Conservation (phyloP, 2,888 invertebrate genomes). For the Epinotia demarniana region DNA sequence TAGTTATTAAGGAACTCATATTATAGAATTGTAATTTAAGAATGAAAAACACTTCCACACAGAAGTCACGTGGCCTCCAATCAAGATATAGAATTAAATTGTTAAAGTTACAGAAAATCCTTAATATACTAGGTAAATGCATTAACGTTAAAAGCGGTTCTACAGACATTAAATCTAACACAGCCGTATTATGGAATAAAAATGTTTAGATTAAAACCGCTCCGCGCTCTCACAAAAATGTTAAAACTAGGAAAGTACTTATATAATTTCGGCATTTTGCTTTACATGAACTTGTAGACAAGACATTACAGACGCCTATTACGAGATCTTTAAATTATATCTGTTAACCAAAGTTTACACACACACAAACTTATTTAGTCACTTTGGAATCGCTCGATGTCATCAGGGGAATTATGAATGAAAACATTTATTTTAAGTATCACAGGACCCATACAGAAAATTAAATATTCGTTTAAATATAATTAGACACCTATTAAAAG, state of each 20-base stretch:
- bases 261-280: neutral
- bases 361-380: neutral
- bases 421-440: no score
- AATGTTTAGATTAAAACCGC: conserved; percentile 33
- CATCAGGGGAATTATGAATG: no score
- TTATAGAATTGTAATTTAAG: neutral
- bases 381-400: neutral
- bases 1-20: no score
- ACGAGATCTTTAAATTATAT: neutral
- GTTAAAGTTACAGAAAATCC: conserved; percentile 10
- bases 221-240: neutral
- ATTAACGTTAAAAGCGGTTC: conserved; percentile 36
- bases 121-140: conserved; percentile 40
- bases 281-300: neutral
- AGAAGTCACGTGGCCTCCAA: conserved; percentile 3
- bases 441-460: no score
- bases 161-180: conserved; percentile 46
- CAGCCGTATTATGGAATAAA: conserved; percentile 47
- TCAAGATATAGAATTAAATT: neutral
- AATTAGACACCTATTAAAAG: no score
- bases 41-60: neutral
- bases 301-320: neutral
- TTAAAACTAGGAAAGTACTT: neutral
- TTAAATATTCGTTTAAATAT: no score
- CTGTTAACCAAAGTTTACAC: neutral